A percentile compares a stretch with the other conserved stretches of the same genome.
Conservation (phyloP, 2,797 vertebrate species). For the Acanthurus lineatus region DNA sequence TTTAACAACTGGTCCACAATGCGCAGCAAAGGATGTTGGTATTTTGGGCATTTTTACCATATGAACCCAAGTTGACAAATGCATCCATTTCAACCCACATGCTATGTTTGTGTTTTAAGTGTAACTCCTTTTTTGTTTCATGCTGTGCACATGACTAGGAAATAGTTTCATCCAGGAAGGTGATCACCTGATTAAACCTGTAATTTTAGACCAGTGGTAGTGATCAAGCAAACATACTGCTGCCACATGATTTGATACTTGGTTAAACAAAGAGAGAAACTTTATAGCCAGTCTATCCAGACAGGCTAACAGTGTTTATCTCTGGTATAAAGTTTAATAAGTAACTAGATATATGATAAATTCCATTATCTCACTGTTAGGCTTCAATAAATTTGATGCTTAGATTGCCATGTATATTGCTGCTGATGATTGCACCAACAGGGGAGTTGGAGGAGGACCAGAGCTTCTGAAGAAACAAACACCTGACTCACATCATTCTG, state of each 20-base stretch:
- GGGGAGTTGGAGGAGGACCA: too few species aligned
- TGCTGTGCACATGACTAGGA: neutral
- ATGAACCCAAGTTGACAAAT: neutral
- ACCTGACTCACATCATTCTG: too few species aligned
- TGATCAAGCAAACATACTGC: slow-evolving; percentile 19
- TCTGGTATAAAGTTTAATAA: neutral
- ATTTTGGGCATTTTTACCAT: slow-evolving; percentile 6
- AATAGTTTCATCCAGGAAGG: neutral
- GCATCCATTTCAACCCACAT: neutral
- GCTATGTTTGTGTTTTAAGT: neutral
- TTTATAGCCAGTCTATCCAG: neutral
- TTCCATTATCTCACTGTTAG: neutral
- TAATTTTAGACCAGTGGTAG: neutral
- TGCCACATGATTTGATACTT: neutral
- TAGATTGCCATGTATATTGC: too few species aligned
- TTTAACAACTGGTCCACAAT: neutral
- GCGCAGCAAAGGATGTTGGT: neutral
- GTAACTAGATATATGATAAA: neutral
- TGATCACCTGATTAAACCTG: slow-evolving; percentile 16
- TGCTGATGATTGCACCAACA: too few species aligned
- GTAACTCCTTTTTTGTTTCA: slow-evolving; percentile 1
- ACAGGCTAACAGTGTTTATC: neutral
- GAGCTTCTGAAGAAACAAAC: too few species aligned
- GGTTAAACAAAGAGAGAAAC: neutral
- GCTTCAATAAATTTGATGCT: too few species aligned